These are phyloP conservation scores for Silurus asotus DNA, from an alignment of 2,113 vertebrate genomes.

Conservation along the genomic window DNA sequence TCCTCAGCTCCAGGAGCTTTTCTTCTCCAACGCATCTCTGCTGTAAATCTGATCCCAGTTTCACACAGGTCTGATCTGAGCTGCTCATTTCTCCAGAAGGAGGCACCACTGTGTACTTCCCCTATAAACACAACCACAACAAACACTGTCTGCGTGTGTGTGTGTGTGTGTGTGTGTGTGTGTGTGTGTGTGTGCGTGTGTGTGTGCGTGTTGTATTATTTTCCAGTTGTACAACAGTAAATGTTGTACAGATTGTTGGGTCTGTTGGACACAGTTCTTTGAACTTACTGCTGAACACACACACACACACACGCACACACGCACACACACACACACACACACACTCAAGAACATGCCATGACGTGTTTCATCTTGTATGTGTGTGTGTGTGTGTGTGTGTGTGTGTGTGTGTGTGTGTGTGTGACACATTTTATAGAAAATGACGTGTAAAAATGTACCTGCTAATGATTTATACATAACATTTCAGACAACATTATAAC, in stretches of 20 bases:
- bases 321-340: too few relatives aligned
- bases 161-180: neutral
- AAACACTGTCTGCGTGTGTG: neutral
- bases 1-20: neutral
- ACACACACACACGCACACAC: too few relatives aligned
- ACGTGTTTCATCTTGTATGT: neutral
- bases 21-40: neutral
- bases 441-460: neutral
- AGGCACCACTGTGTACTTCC: neutral
- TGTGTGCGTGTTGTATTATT: neutral
- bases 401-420: neutral
- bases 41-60: neutral
- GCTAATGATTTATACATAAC: too few relatives aligned
- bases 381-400: neutral
- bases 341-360: too few relatives aligned
- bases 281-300: neutral
- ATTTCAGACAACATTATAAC: too few relatives aligned
- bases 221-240: neutral
- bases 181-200: neutral
- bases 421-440: neutral
- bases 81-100: neutral
- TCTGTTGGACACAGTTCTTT: neutral
- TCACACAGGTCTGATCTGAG: neutral
- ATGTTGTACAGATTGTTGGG: neutral
- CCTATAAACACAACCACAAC: neutral